These are phyloP conservation scores for Periophthalmus magnuspinnatus DNA, from an alignment of 2,797 vertebrate species.

Conservation along the genomic window DNA sequence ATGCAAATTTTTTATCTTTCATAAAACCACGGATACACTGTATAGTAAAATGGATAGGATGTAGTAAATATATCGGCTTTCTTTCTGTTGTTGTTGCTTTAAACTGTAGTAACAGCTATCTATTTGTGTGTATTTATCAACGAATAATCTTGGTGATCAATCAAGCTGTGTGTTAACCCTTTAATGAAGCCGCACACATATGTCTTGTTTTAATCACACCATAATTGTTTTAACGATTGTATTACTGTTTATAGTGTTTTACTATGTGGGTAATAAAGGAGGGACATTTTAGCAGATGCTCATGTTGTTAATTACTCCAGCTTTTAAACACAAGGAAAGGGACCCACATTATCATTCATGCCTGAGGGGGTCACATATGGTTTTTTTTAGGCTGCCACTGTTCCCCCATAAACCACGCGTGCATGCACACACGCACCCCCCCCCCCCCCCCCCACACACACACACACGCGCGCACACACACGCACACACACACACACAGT, in stretches of 20 bases:
- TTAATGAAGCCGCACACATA: not conserved
- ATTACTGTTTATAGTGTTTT: constrained; percentile 3
- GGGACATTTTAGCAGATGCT: constrained; percentile 33
- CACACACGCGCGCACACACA: too few relatives aligned
- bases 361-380: constrained; percentile 52
- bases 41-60: not conserved
- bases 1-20: too few relatives aligned
- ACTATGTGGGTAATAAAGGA: constrained; percentile 1
- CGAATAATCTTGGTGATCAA: not conserved
- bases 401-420: not conserved
- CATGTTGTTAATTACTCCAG: constrained; percentile 29
- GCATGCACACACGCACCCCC: not conserved
- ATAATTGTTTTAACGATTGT: constrained; percentile 1
- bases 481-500: too few relatives aligned
- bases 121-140: not conserved
- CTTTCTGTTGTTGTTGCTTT: not conserved
- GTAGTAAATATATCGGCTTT: not conserved
- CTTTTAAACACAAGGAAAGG: constrained; percentile 20
- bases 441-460: too few relatives aligned
- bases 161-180: constrained; percentile 14
- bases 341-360: constrained; percentile 55
- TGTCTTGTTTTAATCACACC: constrained; percentile 9
- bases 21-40: too few relatives aligned
- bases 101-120: not conserved
- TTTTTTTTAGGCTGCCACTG: constrained; percentile 34